A percentile compares a stretch with the other conserved stretches of the same genome.
These are phyloP conservation scores for Epistrophe eligans DNA, from an alignment of 2,888 invertebrate species.

Conservation along the genomic window DNA sequence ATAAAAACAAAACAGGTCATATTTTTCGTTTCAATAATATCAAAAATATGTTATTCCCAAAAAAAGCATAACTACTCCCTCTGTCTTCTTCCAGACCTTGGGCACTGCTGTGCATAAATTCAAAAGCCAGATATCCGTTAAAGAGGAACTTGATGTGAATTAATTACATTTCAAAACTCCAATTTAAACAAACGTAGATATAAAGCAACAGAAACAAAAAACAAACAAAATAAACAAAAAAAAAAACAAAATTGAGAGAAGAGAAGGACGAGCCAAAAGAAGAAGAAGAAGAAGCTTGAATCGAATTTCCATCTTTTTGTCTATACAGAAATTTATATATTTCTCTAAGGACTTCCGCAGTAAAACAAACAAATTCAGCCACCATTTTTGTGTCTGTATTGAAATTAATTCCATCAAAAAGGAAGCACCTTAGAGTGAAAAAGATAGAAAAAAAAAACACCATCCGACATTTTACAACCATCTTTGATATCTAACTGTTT, in stretches of 20 bases:
- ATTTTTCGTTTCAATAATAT: constrained; percentile 14
- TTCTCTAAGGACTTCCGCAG: constrained; percentile 41
- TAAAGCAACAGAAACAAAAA: constrained; percentile 9
- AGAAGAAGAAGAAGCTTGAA: constrained; percentile 16
- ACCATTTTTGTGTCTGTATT: constrained; percentile 36
- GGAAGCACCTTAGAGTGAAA: background rate
- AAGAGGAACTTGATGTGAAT: constrained; percentile 65
- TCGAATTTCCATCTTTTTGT: constrained; percentile 54
- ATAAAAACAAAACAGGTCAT: background rate
- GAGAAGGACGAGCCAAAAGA: no score
- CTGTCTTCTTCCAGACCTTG: background rate
- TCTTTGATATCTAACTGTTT: constrained; percentile 52
- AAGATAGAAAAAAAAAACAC: constrained; percentile 1
- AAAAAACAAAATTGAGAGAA: background rate
- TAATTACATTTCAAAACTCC: constrained; percentile 65
- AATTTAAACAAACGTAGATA: constrained; percentile 3
- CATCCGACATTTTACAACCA: constrained; percentile 6
- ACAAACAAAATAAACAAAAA: background rate
- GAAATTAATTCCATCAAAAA: constrained; percentile 41
- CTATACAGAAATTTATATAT: constrained; percentile 18
- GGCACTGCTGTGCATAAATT: constrained; percentile 37
- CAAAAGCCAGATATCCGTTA: constrained; percentile 48
- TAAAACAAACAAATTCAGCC: constrained; percentile 19
- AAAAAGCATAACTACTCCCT: background rate
- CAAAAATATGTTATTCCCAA: constrained; percentile 7